These are phyloP conservation scores for Cyaniris semiargus DNA, from an alignment of 2,888 invertebrate genomes.

Conservation along the genomic window DNA sequence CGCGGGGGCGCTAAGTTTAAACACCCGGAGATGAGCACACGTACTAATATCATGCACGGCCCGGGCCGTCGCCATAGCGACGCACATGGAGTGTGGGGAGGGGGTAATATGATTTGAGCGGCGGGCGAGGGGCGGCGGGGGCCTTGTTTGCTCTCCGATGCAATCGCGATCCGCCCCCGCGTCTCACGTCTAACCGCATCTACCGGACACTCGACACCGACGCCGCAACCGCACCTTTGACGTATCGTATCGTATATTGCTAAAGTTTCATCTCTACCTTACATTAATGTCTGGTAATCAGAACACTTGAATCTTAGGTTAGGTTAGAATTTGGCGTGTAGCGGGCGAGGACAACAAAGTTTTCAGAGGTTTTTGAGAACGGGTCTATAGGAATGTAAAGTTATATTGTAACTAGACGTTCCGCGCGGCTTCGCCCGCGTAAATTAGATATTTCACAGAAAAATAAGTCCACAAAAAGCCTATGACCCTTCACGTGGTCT, in stretches of 20 bases:
- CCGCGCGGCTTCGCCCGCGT: too few species aligned
- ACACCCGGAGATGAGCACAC: constrained; percentile 78
- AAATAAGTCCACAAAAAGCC: too few species aligned
- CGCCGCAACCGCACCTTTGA: constrained; percentile 54
- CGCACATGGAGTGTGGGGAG: constrained; percentile 79
- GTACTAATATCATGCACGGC: constrained; percentile 80
- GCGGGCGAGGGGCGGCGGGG: constrained; percentile 66
- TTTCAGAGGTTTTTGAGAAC: too few species aligned
- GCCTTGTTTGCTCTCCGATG: constrained; percentile 81
- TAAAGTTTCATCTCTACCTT: neutral
- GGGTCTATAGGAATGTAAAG: too few species aligned
- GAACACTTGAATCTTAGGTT: too few species aligned
- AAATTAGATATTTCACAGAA: too few species aligned
- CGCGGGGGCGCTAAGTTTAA: constrained; percentile 73
- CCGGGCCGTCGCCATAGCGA: constrained; percentile 85
- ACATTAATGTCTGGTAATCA: neutral
- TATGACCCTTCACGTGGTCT: too few species aligned
- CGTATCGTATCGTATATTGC: constrained; percentile 50
- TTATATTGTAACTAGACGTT: too few species aligned
- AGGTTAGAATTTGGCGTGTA: neutral
- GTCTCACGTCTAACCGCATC: constrained; percentile 78
- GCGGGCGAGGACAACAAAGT: too few species aligned
- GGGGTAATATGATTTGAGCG: constrained; percentile 80
- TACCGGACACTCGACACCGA: constrained; percentile 68
- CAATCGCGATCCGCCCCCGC: constrained; percentile 72